phyloP scores from a whole-genome alignment of 2,797 vertebrate genomes.

The Dendrocincla fuliginosa region DNA sequence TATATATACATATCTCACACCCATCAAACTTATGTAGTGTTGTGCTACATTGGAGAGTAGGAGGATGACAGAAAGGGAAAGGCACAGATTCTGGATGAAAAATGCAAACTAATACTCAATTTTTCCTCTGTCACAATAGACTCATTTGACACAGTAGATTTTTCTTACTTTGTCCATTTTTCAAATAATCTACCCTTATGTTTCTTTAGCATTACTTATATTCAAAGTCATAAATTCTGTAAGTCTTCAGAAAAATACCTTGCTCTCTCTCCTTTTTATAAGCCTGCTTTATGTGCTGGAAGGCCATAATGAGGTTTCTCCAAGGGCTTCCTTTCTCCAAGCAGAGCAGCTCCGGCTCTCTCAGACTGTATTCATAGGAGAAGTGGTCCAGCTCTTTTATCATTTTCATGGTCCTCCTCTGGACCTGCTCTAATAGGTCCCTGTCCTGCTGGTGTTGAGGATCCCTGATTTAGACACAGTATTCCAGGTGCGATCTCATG shows the following conservation, averaged over 20 bases:
- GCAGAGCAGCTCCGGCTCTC: neutral
- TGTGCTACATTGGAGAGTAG: neutral
- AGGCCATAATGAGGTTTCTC: neutral
- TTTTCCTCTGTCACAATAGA: neutral
- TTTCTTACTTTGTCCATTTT: neutral
- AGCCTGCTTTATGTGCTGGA: neutral
- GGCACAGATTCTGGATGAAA: neutral
- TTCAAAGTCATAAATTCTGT: neutral
- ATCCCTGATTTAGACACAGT: neutral
- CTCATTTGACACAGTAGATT: neutral
- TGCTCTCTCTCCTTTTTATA: neutral
- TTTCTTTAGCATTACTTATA: neutral
- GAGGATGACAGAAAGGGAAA: neutral
- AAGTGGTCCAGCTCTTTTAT: neutral
- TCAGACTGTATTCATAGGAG: neutral
- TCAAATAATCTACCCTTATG: neutral
- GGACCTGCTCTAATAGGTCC: neutral
- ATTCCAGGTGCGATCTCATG: neutral
- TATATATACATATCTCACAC: neutral
- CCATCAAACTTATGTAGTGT: neutral
- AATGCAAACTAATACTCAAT: neutral
- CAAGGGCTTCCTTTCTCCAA: too few relatives aligned
- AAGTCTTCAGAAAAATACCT: neutral
- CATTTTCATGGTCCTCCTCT: neutral
- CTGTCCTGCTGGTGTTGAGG: neutral